Evolutionary conservation across 2,113 vertebrate species (phyloP), one percentile per base, ranked within the genome.

Genomic region (Siphamia tubifer): DNA sequence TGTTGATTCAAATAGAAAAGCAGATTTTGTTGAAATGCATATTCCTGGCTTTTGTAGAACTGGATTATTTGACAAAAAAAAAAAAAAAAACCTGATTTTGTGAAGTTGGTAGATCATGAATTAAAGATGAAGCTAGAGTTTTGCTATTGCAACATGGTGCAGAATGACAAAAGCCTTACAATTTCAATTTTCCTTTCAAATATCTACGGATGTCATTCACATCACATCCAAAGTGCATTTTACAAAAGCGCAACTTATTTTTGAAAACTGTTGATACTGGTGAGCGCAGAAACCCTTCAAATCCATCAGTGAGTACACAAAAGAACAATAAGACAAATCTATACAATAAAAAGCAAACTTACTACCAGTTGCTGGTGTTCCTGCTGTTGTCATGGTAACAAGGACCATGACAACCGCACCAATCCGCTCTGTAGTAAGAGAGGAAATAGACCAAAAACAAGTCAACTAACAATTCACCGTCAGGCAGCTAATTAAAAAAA

Each of bases 321-420:
- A 17, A 39, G 38, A 68, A 81, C 40, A 68, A 78, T 42, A 45
- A 56, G 11, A 4, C 11, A 34, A 28, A 71, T 76, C 66, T 55
- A 69, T 74, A 69, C 20, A 35, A 70, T 49, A 44, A 77, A 13
- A 56, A 54, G 30, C 62, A 65, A 78, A 76, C 63, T 42, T 73
- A 13, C 34, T 19, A 52, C 24, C 25, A 25, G 24, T 54, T 13
- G 3, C 10, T 0, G 3, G 11, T 67, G 48, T 77, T 53, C 45
- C 25, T 61, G 49, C 64, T 71, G 83, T 87, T 78, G 83, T 72
- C 79, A 87, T 65, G 64, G 75, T 53, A 86, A 87, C 87, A 19
- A 1, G 12, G 68, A 62, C 62, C 58, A 15, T 5, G 24, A 25
- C 27, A 60, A n/a, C n/a, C n/a, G n/a, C 57, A 12, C 54, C 62